Evolutionary conservation across 1,140 invertebrate genomes (phyloP), one percentile per base, ranked within the genome.

Genomic region (Orchestia grillus): DNA sequence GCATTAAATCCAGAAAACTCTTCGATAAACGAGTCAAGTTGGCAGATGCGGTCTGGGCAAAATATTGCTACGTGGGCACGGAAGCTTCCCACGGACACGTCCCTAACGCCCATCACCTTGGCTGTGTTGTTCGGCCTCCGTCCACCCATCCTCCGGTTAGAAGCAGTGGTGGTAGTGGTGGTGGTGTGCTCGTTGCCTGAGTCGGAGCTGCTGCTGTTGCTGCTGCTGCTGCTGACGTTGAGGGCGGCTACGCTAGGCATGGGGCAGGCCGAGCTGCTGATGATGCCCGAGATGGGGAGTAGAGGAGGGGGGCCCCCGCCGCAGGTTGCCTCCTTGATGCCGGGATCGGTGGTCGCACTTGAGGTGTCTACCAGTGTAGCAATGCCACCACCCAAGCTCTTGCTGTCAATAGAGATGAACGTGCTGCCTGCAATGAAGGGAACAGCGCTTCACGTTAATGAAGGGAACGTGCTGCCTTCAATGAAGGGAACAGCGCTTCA

Each of bases 141-240:
- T 94, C 98, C 98, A 87, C 98, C 98, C 98, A 98, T 98, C 97
- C 98, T 98, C 96, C 98, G 98, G 87, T 98, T 98, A 16, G 96
- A 95, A 23, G 96, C 96, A 53, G 98, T 53, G 43, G 42, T 62
- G 0, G 95, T 97, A 53, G 47, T 53, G 53, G 97, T 97, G 53
- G 97, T 87, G 95, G 97, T 96, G 97, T 97, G 95, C 95, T 87
- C 88, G 88, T 90, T 90, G 88, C 88, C 88, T 4, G 88, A 90
- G 88, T 90, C 88, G 3, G 88, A 90, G 95, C 47, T 94, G 87
- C 44, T 95, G 40, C 57, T 57, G 43, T 43, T 44, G 28, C 44
- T 90, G 42, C 88, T 43, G 53, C 42, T 96, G 16, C 62, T 41
- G 62, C 87, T 96, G 41, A 90, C n/a, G 77, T 44, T 43, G 96